A percentile compares a stretch with the other conserved stretches of the same genome.
Conservation (phyloP, 2,888 invertebrate species). For the Odontocolon sp. region DNA sequence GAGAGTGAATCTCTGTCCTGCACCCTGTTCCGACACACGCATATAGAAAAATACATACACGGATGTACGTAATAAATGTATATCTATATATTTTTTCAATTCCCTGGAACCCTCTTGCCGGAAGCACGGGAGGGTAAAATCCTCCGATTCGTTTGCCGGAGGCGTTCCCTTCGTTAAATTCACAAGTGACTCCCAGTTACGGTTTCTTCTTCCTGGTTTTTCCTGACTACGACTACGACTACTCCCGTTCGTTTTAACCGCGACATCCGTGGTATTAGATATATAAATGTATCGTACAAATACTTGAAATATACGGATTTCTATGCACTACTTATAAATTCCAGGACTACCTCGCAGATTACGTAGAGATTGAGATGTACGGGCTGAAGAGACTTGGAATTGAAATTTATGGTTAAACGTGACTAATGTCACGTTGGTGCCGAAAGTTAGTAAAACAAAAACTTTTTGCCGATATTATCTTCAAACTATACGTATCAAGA, state of each 20-base stretch:
- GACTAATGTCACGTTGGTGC: no score
- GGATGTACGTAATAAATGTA: constrained; percentile 11
- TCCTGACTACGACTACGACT: neutral
- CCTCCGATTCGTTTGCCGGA: constrained; percentile 19
- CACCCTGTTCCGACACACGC: neutral
- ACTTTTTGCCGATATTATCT: no score
- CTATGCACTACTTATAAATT: neutral
- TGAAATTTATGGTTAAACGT: no score
- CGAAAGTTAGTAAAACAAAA: no score
- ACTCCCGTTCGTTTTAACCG: neutral
- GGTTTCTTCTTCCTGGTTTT: neutral
- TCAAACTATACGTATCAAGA: no score
- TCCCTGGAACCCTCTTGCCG: constrained; percentile 23
- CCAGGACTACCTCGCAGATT: neutral
- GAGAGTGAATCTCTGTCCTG: constrained; percentile 31
- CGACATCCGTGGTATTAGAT: neutral
- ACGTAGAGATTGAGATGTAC: no score
- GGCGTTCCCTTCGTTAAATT: constrained; percentile 32
- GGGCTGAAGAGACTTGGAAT: no score
- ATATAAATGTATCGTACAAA: neutral
- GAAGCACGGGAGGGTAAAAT: constrained; percentile 21
- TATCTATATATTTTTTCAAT: constrained; percentile 43
- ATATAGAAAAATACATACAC: neutral
- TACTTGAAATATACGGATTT: neutral
- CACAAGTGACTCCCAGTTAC: constrained; percentile 37